These are phyloP conservation scores for Megaustenia siamemsis DNA, from an alignment of 2,888 invertebrate species.

Conservation along the genomic window DNA sequence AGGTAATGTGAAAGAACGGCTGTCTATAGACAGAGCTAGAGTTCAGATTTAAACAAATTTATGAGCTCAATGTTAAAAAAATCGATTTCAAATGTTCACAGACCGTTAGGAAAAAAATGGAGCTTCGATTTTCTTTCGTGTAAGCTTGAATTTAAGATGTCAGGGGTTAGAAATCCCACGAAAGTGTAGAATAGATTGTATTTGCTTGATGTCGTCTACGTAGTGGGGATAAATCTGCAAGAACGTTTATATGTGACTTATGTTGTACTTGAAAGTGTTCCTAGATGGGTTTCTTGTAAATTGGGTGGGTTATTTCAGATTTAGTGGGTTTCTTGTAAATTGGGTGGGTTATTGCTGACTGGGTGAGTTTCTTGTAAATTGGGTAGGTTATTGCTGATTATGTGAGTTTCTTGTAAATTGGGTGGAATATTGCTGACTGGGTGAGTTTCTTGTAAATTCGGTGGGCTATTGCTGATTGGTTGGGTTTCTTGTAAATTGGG, in stretches of 20 bases:
- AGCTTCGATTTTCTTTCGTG: neutral
- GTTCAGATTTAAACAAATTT: constrained; percentile 9
- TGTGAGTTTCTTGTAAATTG: too few relatives aligned
- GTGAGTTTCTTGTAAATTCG: too few relatives aligned
- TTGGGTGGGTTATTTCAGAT: too few relatives aligned
- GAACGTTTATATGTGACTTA: neutral
- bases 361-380: too few relatives aligned
- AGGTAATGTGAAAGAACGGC: neutral
- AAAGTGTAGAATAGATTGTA: neutral
- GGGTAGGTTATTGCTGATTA: too few relatives aligned
- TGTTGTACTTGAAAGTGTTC: too few relatives aligned
- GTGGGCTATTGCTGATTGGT: too few relatives aligned
- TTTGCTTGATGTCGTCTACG: neutral
- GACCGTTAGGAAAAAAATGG: neutral
- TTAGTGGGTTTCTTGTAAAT: too few relatives aligned
- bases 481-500: too few relatives aligned
- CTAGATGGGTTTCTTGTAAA: too few relatives aligned
- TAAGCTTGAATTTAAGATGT: neutral
- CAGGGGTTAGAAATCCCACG: neutral
- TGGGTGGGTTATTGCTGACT: too few relatives aligned
- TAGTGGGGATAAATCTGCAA: neutral
- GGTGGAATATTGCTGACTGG: too few relatives aligned
- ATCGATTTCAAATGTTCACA: constrained; percentile 4
- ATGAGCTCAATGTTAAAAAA: neutral
- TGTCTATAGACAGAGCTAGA: neutral